A percentile compares a stretch with the other conserved stretches of the same genome.
phyloP scores from a whole-genome alignment of 2,113 vertebrate genomes.

The Willisornis vidua region DNA sequence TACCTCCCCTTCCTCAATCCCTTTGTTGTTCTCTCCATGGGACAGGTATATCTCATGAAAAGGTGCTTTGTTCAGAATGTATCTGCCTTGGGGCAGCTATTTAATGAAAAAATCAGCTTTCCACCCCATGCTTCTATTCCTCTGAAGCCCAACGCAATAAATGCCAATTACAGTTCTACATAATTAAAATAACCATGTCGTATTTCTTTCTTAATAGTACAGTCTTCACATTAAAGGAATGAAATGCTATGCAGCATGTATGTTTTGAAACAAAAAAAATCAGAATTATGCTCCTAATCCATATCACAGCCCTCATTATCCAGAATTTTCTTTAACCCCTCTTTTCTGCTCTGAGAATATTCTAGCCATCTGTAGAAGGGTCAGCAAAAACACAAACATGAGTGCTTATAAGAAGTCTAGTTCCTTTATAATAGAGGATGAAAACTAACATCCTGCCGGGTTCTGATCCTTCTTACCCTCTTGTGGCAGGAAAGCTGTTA shows the following conservation, averaged over 20 bases:
- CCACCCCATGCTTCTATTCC: slow-evolving; percentile 9
- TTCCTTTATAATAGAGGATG: slow-evolving; percentile 2
- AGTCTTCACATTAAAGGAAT: slow-evolving; percentile 10
- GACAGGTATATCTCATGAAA: slow-evolving; percentile 57
- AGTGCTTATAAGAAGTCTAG: neutral
- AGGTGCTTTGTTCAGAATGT: slow-evolving; percentile 59
- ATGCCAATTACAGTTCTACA: slow-evolving; percentile 57
- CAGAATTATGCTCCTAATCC: neutral
- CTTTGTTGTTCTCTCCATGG: slow-evolving; percentile 54
- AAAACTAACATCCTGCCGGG: slow-evolving; percentile 4
- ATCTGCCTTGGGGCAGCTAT: slow-evolving; percentile 54
- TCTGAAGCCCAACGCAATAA: slow-evolving; percentile 39
- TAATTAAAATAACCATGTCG: slow-evolving; percentile 43
- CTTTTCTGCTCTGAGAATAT: neutral
- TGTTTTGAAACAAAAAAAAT: neutral
- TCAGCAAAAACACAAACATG: neutral
- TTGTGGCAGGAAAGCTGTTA: neutral
- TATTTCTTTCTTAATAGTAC: slow-evolving; percentile 47
- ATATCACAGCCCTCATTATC: neutral
- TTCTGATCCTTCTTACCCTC: neutral
- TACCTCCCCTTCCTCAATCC: neutral
- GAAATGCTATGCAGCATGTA: neutral
- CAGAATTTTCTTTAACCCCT: slow-evolving; percentile 12
- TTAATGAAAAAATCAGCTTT: slow-evolving; percentile 62
- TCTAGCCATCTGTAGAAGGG: neutral